Percentiles rank a stretch among this genome's conserved stretches.
These are phyloP conservation scores for Geophilus truncorum DNA, from an alignment of 2,888 invertebrate genomes.

Conservation along the genomic window DNA sequence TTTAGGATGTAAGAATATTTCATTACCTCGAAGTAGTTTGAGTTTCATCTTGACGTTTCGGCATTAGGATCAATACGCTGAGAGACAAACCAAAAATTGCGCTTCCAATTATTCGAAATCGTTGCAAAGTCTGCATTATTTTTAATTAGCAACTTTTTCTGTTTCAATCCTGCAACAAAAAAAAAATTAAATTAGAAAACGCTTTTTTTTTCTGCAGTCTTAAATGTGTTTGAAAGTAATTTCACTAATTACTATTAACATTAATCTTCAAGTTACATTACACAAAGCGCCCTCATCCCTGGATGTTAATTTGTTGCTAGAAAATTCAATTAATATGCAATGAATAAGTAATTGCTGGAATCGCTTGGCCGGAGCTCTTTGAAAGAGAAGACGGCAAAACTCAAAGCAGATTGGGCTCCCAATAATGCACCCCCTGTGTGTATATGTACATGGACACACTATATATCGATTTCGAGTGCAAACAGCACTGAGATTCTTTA, in stretches of 20 bases:
- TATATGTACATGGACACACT: not conserved
- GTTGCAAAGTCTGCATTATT: not conserved
- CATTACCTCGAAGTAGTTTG: not conserved
- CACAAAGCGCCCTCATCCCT: not conserved
- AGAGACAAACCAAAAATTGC: not conserved
- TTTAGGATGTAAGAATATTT: not conserved
- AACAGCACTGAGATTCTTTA: not conserved
- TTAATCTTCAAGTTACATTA: not conserved
- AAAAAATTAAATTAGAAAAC: no score
- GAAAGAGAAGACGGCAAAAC: not conserved
- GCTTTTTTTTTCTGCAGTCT: no score
- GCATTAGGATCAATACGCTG: not conserved
- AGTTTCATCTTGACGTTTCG: not conserved
- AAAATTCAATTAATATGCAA: not conserved
- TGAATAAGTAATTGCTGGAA: not conserved
- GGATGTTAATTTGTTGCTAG: not conserved
- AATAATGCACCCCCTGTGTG: not conserved
- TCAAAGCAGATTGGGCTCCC: not conserved
- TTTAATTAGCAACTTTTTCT: not conserved
- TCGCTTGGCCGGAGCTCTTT: not conserved
- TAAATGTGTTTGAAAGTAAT: not conserved
- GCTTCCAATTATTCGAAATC: not conserved
- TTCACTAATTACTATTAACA: not conserved
- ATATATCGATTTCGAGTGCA: not conserved
- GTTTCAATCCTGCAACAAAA: not conserved